Conservation (phyloP, 2,797 vertebrate genomes). For the Melanogrammus aeglefinus region DNA sequence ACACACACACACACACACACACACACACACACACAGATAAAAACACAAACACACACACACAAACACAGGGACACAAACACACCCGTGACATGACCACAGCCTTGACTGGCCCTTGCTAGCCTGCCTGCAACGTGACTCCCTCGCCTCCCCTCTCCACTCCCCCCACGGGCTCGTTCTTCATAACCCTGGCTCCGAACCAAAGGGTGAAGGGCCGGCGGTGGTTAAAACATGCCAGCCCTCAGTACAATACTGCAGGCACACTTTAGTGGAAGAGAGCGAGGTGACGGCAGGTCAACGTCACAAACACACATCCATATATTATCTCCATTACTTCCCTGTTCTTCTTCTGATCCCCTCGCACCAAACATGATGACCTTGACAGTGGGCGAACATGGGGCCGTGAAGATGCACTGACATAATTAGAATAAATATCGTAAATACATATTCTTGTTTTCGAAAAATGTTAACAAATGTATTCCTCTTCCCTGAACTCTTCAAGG, state of each 20-base stretch:
- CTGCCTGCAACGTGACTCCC: neutral
- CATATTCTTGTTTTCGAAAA: neutral
- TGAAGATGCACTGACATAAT: neutral
- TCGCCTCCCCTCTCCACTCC: neutral
- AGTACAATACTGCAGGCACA: neutral
- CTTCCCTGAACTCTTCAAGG: neutral
- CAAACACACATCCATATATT: too few relatives aligned
- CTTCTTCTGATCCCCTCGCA: too few relatives aligned
- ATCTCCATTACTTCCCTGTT: too few relatives aligned
- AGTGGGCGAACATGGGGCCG: neutral
- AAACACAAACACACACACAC: neutral
- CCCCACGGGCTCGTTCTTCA: too few relatives aligned
- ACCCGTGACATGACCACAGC: neutral
- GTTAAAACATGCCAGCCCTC: too few relatives aligned
- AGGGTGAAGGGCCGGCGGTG: too few relatives aligned
- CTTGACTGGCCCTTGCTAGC: neutral
- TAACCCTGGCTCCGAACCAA: too few relatives aligned
- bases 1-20: neutral
- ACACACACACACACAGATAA: neutral
- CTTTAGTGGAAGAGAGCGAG: neutral
- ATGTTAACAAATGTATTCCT: neutral
- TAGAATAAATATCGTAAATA: neutral
- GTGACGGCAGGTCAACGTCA: too few relatives aligned
- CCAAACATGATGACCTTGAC: neutral
- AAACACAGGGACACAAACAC: neutral